Evolutionary conservation across 2,113 vertebrate genomes (phyloP).

Genomic region (Sialia sialis): DNA sequence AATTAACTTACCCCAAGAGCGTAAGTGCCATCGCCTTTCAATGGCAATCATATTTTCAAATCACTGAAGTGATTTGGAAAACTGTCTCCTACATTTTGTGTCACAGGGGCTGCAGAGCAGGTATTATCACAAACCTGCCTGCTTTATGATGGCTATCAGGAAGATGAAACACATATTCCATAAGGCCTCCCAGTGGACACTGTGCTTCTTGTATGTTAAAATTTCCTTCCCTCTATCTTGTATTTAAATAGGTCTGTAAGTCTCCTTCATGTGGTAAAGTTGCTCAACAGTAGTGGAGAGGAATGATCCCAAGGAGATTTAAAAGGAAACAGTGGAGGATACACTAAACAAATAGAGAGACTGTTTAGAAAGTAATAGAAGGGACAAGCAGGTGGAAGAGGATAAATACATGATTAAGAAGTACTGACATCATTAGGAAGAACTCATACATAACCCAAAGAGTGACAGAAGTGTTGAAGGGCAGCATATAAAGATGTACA

Average conservation of each 20-base stretch:
- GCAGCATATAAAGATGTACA: not conserved
- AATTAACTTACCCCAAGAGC: not conserved
- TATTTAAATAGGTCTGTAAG: not conserved
- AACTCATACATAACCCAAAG: not conserved
- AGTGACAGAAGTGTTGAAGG: not conserved
- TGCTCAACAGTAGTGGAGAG: not conserved
- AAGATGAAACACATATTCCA: not conserved
- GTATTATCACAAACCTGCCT: not conserved
- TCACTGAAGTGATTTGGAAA: not conserved
- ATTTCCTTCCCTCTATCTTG: not conserved
- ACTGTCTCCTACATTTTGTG: not conserved
- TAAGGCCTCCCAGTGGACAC: not conserved
- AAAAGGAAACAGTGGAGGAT: not conserved
- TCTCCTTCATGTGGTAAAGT: not conserved
- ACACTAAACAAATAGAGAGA: not conserved
- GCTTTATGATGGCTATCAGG: not conserved
- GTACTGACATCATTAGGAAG: not conserved
- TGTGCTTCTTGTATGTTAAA: not conserved
- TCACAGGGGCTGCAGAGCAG: not conserved
- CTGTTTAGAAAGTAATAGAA: not conserved
- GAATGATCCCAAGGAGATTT: not conserved
- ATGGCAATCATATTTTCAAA: not conserved
- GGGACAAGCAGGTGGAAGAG: not conserved
- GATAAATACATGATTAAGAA: not conserved
- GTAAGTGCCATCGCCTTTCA: not conserved